Base-by-base conservation (phyloP, 2,113 vertebrate genomes). In the Pseudolaguvia tuberculata region DNA sequence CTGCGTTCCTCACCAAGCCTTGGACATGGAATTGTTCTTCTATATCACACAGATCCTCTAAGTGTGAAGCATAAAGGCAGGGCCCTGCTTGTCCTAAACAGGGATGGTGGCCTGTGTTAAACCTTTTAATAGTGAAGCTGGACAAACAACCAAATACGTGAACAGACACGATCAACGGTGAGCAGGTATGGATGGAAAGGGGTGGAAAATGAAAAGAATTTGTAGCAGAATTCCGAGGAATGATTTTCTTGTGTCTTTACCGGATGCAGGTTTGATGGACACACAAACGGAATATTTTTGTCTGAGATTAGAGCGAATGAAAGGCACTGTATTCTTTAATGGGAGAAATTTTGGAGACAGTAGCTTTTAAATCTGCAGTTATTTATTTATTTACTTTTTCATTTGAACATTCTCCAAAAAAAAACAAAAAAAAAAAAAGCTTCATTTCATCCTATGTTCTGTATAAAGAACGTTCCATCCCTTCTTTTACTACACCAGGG, bases 11-110 rank as follows among this genome's bases (percentile, higher is more conserved):
- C 90, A 86, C 82, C 88, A 93, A 0, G 90, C 94, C 62, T 51
- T 96, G 86, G 92, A 95, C 85, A 91, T 98, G 84, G 96, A 99
- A 86, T 89, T 98, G 79, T 14, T 92, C 35, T 96, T 98, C 90
- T 99, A 91, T 88, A 93, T 99, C 85, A 88, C 85, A n/a, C 92
- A 95, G 76, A 84, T 80, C 66, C 86, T 96, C 66, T 90, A 81
- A 87, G 17, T 51, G 25, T 62, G 65, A 18, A 17, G 67, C 51
- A 47, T 53, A 21, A 70, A 39, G 67, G 29, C 72, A 67, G 47
- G 39, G 23, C 21, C 14, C 21, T 35, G n/a, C n/a, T n/a, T n/a
- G n/a, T 35, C 20, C 53, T 50, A 35, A 70, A 56, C 73, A 72
- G 68, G 56, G 75, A 86, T 86, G 82, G 86, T 68, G 75, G 73